Evolutionary conservation across 2,888 invertebrate species (phyloP).

Genomic region (Aphidius colemani): DNA sequence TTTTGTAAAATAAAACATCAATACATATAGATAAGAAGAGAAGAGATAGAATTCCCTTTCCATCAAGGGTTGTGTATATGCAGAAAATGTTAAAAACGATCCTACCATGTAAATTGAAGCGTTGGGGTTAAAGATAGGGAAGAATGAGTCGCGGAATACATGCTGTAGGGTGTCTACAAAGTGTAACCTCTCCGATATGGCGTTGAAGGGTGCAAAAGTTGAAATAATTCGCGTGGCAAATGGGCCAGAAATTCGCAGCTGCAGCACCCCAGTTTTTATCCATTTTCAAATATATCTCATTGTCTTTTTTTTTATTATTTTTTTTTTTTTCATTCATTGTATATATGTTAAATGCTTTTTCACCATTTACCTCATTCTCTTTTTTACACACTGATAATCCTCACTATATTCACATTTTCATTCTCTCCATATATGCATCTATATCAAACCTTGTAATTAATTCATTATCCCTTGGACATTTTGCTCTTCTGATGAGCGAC

Average conservation of each 20-base stretch:
- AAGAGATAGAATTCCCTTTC: too few species aligned
- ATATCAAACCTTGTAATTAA: too few species aligned
- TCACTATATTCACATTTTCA: too few species aligned
- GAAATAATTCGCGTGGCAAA: conserved; percentile 3
- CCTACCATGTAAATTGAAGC: conserved; percentile 44
- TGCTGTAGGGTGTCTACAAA: not conserved
- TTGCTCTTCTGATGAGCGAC: too few species aligned
- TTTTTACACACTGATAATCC: too few species aligned
- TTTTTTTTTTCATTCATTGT: too few species aligned
- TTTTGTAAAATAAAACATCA: too few species aligned
- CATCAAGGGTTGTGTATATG: conserved; percentile 3
- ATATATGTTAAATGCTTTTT: too few species aligned
- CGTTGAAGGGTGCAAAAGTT: not conserved
- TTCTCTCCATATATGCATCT: too few species aligned
- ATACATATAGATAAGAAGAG: too few species aligned
- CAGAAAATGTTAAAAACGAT: conserved; percentile 40
- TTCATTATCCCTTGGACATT: too few species aligned
- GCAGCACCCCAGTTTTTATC: not conserved
- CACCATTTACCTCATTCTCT: too few species aligned
- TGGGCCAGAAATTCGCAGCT: conserved; percentile 3
- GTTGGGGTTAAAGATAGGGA: conserved; percentile 35
- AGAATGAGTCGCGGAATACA: conserved; percentile 10
- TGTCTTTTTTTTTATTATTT: not conserved
- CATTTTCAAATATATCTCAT: not conserved
- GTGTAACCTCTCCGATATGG: not conserved